Percentiles rank a stretch among this genome's conserved stretches.
Evolutionary conservation across 2,797 vertebrate genomes (phyloP).

Genomic region (Rhincodon typus): DNA sequence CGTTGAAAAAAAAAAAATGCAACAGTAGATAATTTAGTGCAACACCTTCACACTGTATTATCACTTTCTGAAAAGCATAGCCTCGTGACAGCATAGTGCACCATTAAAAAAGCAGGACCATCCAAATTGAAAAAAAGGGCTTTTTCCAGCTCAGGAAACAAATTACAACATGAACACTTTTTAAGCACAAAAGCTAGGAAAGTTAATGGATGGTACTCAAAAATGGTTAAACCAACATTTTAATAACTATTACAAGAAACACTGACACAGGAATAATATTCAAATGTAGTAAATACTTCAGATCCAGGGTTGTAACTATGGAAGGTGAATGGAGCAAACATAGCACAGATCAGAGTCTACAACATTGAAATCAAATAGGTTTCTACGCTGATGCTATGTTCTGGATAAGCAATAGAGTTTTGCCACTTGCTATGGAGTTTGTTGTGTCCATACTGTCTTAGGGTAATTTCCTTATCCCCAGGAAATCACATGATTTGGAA

Average conservation of each 20-base stretch:
- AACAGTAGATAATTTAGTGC: conserved; percentile 7
- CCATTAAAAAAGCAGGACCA: not conserved
- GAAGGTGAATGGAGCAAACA: not conserved
- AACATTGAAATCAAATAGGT: not conserved
- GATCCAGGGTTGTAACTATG: not conserved
- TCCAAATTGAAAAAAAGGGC: too few species aligned
- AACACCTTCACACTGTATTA: not conserved
- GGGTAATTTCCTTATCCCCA: too few species aligned
- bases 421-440: not conserved
- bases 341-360: not conserved
- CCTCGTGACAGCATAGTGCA: not conserved
- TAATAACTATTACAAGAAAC: not conserved
- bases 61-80: not conserved
- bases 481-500: too few species aligned
- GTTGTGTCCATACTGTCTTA: not conserved
- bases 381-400: not conserved
- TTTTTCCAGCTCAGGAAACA: not conserved
- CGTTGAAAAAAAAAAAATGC: not conserved
- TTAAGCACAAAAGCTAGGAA: not conserved
- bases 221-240: not conserved
- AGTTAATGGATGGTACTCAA: not conserved
- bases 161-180: not conserved
- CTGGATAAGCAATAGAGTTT: not conserved
- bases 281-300: not conserved
- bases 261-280: not conserved